A percentile compares a stretch with the other conserved stretches of the same genome.
Conservation (phyloP, 2,888 invertebrate genomes). For the Eumacrocentrus americanus region DNA sequence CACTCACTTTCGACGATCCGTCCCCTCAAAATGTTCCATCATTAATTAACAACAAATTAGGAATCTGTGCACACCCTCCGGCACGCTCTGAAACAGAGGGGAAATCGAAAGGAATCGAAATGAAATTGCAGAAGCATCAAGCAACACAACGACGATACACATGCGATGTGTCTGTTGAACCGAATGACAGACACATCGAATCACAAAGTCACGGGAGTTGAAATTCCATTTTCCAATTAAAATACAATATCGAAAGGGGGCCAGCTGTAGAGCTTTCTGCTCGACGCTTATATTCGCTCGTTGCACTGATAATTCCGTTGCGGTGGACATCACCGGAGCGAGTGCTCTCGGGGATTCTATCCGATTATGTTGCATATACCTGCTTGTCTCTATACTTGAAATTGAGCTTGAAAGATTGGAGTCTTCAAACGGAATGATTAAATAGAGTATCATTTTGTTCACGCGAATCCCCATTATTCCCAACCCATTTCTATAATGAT, state of each 20-base stretch:
- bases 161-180: slow-evolving; percentile 15
- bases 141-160: slow-evolving; percentile 7
- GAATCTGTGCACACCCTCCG: slow-evolving; percentile 35
- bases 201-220: slow-evolving; percentile 32
- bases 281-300: no score
- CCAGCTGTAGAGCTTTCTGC: no score
- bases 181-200: slow-evolving; percentile 29
- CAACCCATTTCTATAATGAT: neutral
- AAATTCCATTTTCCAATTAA: slow-evolving; percentile 41
- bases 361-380: no score
- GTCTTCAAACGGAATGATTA: no score
- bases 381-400: no score
- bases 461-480: no score
- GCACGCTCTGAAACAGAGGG: neutral
- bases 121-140: slow-evolving; percentile 10
- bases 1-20: neutral
- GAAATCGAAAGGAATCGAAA: slow-evolving; percentile 8
- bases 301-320: no score
- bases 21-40: slow-evolving; percentile 25
- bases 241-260: slow-evolving; percentile 42
- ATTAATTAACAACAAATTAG: slow-evolving; percentile 55
- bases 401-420: no score
- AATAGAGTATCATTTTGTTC: no score
- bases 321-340: no score
- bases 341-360: no score